Conservation (phyloP, 2,113 vertebrate genomes). For the Noctilio leporinus region DNA sequence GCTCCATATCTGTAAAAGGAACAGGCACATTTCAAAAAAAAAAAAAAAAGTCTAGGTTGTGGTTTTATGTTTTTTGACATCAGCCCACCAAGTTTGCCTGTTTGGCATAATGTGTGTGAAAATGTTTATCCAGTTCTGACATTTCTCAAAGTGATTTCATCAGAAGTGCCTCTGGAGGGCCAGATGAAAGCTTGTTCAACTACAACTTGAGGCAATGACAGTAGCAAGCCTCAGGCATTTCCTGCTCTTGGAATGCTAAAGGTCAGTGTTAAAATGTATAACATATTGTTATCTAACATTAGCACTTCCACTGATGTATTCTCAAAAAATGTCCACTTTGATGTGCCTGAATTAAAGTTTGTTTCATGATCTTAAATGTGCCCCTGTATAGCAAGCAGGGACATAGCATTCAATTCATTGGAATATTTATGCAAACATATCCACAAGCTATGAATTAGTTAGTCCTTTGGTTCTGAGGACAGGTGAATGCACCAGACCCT, state of each 20-base stretch:
- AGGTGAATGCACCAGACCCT: background rate
- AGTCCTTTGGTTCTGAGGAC: background rate
- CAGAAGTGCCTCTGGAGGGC: background rate
- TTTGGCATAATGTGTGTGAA: background rate
- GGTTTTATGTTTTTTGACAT: conserved; percentile 46
- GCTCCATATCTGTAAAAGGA: background rate
- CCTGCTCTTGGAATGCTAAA: conserved; percentile 58
- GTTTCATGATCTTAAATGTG: conserved; percentile 2
- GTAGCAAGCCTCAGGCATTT: conserved; percentile 45
- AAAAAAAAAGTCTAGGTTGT: background rate
- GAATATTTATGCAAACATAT: conserved; percentile 3
- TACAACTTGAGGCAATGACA: conserved; percentile 52
- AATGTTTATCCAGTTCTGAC: conserved; percentile 39
- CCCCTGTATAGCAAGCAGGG: background rate
- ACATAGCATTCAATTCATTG: background rate
- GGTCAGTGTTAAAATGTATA: conserved; percentile 63
- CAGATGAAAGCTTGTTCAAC: conserved; percentile 58
- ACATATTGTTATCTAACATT: conserved; percentile 51
- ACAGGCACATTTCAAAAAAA: conserved; percentile 5
- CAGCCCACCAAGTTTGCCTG: conserved; percentile 33
- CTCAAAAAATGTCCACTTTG: conserved; percentile 35
- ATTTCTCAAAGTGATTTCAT: conserved; percentile 58
- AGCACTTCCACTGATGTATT: conserved; percentile 8
- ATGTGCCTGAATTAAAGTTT: conserved; percentile 44
- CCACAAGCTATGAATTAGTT: background rate